These are phyloP conservation scores for Drosophila dives DNA, from an alignment of 2,888 invertebrate species.

Conservation along the genomic window DNA sequence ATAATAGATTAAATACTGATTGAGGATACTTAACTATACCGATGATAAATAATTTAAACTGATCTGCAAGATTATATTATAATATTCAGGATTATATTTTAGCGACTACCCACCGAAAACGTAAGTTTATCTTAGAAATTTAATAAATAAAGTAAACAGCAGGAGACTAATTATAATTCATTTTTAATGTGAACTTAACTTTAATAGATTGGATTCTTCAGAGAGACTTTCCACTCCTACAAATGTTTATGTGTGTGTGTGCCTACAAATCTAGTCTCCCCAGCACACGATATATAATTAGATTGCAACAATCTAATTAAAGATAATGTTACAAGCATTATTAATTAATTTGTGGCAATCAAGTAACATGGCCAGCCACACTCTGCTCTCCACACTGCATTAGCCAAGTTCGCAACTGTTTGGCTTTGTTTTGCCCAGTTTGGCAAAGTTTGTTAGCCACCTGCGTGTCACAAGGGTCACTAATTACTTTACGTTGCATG, in stretches of 20 bases:
- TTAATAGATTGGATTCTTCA: slow-evolving; percentile 22
- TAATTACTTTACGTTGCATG: slow-evolving; percentile 62
- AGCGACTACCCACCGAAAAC: background rate
- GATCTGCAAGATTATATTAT: no score
- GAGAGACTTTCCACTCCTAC: background rate
- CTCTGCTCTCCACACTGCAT: slow-evolving; percentile 29
- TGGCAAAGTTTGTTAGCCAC: slow-evolving; percentile 26
- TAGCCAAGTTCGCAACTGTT: slow-evolving; percentile 37
- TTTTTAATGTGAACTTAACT: slow-evolving; percentile 24
- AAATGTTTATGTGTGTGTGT: background rate
- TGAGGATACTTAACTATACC: background rate
- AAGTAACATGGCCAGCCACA: slow-evolving; percentile 26
- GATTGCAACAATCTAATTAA: slow-evolving; percentile 58
- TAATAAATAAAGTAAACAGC: slow-evolving; percentile 18
- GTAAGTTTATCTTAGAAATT: background rate
- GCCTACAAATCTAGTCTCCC: background rate
- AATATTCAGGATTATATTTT: background rate
- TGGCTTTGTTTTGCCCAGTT: slow-evolving; percentile 12
- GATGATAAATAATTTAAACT: background rate
- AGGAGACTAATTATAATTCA: slow-evolving; percentile 28
- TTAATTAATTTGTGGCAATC: slow-evolving; percentile 64
- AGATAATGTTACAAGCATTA: slow-evolving; percentile 61
- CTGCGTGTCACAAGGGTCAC: slow-evolving; percentile 38
- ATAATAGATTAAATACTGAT: background rate
- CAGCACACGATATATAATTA: background rate